Conservation (phyloP, 2,888 invertebrate species). For the Ptilodon capucinus region DNA sequence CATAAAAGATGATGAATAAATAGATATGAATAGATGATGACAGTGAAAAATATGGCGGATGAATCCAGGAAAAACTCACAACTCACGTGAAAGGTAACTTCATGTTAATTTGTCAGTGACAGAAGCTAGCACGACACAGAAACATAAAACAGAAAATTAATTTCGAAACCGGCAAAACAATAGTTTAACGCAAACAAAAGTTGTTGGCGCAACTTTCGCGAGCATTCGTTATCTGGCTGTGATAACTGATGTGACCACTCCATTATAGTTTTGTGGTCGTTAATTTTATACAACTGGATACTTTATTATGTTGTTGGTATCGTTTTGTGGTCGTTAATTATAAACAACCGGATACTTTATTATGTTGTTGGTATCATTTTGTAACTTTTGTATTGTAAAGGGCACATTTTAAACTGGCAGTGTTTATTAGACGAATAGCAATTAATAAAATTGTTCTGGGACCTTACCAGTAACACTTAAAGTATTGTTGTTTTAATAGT, state of each 20-base stretch:
- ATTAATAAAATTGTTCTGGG: too few species aligned
- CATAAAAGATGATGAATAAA: too few species aligned
- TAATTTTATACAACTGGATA: not conserved
- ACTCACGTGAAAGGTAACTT: not conserved
- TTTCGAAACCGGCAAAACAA: not conserved
- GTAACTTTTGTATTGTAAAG: too few species aligned
- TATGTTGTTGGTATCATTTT: not conserved
- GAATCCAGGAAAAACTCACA: too few species aligned
- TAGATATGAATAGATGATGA: too few species aligned
- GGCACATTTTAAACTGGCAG: too few species aligned
- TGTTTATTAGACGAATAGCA: too few species aligned
- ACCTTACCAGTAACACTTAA: too few species aligned
- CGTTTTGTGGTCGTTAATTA: not conserved
- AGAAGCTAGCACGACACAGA: too few species aligned
- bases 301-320: not conserved
- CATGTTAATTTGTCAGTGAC: too few species aligned
- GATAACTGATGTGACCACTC: not conserved
- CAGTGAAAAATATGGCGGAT: too few species aligned
- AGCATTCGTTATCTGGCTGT: not conserved
- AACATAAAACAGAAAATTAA: not conserved
- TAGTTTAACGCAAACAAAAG: conserved; percentile 1
- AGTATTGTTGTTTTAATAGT: too few species aligned
- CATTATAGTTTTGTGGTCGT: not conserved
- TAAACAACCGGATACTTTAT: not conserved
- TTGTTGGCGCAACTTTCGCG: conserved; percentile 4